Conservation (phyloP, 2,888 invertebrate genomes). For the Amblyteles armatorius region DNA sequence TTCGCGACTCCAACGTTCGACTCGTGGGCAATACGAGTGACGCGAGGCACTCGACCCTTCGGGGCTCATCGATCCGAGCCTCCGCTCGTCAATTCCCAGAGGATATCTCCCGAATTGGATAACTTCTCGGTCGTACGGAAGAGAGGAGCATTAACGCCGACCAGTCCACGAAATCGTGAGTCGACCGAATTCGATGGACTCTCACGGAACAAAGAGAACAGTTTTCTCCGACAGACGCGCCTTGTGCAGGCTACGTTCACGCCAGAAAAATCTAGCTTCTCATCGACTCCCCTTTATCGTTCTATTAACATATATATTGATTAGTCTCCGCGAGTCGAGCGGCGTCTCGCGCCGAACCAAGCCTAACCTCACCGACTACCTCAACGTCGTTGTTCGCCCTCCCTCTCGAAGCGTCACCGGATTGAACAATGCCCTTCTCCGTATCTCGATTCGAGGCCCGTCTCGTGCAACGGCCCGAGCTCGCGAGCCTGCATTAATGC, state of each 20-base stretch:
- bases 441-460: conserved; percentile 2
- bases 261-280: background rate
- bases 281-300: background rate
- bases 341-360: background rate
- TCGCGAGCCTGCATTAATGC: conserved; percentile 58
- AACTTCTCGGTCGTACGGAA: background rate
- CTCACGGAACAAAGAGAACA: background rate
- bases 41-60: conserved; percentile 39
- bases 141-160: background rate
- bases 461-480: conserved; percentile 38
- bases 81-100: conserved; percentile 42
- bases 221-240: background rate
- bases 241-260: background rate
- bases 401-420: background rate
- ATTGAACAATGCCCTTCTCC: conserved; percentile 39
- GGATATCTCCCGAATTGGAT: conserved; percentile 22
- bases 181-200: background rate
- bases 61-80: conserved; percentile 54
- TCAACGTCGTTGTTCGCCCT: conserved; percentile 6
- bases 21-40: background rate
- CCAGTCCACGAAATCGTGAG: background rate
- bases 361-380: conserved; percentile 6
- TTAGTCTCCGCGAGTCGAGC: background rate
- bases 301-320: background rate
- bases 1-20: background rate